These are phyloP conservation scores for Drosophila arawakana DNA, from an alignment of 1,140 invertebrate species.

Conservation along the genomic window DNA sequence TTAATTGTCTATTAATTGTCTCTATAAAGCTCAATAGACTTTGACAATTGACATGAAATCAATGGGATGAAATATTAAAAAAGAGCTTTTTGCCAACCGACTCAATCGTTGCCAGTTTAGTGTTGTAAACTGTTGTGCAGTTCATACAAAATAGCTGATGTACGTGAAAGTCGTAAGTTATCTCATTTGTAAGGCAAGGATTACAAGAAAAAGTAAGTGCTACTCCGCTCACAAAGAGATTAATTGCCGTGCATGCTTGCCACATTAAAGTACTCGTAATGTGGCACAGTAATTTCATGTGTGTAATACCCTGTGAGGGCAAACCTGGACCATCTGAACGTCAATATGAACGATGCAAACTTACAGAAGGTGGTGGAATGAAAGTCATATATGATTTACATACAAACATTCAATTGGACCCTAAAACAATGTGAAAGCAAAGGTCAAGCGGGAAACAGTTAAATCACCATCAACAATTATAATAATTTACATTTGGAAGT, in stretches of 20 bases:
- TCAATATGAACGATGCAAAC: too few relatives aligned
- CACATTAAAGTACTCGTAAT: conserved; percentile 34
- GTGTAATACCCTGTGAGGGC: not conserved
- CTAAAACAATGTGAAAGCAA: conserved; percentile 32
- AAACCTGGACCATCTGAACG: too few relatives aligned
- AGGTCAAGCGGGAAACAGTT: conserved; percentile 35
- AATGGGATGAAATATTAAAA: conserved; percentile 18
- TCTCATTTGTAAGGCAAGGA: conserved; percentile 5
- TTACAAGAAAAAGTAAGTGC: conserved; percentile 3
- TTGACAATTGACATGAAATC: conserved; percentile 32
- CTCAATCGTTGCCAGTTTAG: not conserved
- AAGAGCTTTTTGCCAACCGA: conserved; percentile 5
- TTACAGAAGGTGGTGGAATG: too few relatives aligned
- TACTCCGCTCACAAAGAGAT: conserved; percentile 6
- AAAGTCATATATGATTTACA: not conserved
- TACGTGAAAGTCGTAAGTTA: conserved; percentile 9
- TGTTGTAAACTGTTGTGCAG: not conserved
- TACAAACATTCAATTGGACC: conserved; percentile 1
- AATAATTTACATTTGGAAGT: too few relatives aligned
- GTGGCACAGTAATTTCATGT: conserved; percentile 54
- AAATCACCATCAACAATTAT: conserved; percentile 41
- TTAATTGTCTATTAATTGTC: conserved; percentile 67
- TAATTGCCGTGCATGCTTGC: conserved; percentile 7
- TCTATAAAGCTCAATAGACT: conserved; percentile 34
- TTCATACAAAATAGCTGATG: not conserved